phyloP scores from a whole-genome alignment of 2,113 vertebrate genomes.

The Apteryx owenii region DNA sequence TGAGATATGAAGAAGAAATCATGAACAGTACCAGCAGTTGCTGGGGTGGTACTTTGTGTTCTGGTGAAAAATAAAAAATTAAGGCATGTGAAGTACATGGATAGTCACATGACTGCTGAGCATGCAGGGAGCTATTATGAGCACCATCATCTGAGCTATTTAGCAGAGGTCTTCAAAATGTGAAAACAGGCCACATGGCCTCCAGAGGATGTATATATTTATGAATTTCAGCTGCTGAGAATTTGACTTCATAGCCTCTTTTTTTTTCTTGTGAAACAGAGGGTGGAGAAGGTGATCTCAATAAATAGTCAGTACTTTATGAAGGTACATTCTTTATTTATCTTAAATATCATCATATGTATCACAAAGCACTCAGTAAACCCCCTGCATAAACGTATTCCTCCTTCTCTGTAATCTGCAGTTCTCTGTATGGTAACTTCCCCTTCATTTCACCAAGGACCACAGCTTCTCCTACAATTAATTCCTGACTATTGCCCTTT shows the following conservation, averaged over 20 bases:
- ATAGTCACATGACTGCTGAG: neutral
- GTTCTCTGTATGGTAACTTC: neutral
- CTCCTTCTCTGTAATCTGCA: accelerated
- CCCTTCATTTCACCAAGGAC: neutral
- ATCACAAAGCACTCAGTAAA: neutral
- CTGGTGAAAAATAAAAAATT: neutral
- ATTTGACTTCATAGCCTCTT: neutral
- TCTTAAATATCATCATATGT: neutral
- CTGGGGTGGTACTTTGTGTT: neutral
- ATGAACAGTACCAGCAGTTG: neutral
- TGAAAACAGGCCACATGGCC: neutral
- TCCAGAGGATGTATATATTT: neutral
- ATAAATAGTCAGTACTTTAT: neutral
- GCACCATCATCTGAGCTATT: neutral
- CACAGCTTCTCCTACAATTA: neutral
- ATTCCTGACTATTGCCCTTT: neutral
- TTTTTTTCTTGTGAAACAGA: neutral
- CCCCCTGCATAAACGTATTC: accelerated
- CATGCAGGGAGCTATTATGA: neutral
- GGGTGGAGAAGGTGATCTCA: neutral
- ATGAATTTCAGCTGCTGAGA: neutral
- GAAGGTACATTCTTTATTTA: neutral
- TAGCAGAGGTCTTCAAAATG: neutral
- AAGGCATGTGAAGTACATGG: neutral
- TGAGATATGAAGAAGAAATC: neutral